phyloP scores from a whole-genome alignment of 2,113 vertebrate species.

The Heloderma charlesbogerti region DNA sequence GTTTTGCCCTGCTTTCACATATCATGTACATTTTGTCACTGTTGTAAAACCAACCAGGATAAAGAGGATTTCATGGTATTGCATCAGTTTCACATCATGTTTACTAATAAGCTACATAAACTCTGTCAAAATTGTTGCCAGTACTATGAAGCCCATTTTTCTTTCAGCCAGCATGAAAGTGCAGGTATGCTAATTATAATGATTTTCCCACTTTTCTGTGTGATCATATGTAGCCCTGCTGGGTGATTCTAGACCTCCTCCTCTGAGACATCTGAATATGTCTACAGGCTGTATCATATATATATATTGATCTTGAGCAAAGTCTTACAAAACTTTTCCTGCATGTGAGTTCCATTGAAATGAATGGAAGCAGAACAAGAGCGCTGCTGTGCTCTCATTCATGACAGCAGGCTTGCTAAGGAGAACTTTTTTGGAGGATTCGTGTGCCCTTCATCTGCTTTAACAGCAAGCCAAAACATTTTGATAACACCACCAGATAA shows the following conservation, averaged over 20 bases:
- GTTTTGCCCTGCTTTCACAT: not conserved
- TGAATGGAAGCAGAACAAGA: not conserved
- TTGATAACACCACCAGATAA: not conserved
- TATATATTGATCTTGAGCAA: not conserved
- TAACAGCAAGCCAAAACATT: not conserved
- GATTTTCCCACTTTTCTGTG: not conserved
- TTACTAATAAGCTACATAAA: not conserved
- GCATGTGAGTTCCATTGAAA: not conserved
- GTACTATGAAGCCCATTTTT: not conserved
- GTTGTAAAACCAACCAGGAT: accelerated
- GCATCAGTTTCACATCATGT: not conserved
- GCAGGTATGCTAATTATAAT: not conserved
- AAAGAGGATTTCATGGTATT: not conserved
- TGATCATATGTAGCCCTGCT: not conserved
- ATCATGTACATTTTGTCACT: not conserved
- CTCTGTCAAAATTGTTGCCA: not conserved
- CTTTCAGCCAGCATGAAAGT: not conserved
- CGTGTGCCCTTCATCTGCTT: not conserved
- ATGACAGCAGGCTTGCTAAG: not conserved
- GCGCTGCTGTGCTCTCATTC: not conserved
- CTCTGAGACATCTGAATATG: not conserved
- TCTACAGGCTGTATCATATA: not conserved
- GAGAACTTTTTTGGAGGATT: not conserved
- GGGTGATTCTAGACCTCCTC: not conserved
- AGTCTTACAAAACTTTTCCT: not conserved